Base-by-base conservation (phyloP, 2,113 vertebrate species). In the Morone saxatilis region DNA sequence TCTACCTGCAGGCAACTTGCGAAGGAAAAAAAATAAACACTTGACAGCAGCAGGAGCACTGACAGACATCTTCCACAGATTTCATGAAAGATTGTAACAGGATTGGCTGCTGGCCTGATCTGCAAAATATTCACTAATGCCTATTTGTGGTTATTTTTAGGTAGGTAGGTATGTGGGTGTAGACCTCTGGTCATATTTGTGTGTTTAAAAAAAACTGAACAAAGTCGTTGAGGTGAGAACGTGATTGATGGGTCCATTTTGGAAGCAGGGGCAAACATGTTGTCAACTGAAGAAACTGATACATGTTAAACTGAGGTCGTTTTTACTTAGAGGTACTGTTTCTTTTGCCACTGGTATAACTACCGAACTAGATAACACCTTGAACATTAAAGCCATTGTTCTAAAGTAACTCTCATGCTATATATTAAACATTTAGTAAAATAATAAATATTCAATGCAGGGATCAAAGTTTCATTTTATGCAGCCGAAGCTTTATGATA, bases 401-500 rank as follows among this genome's bases (percentile, higher is more conserved):
- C 62, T 47, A 20, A 73, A 78, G 51, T 63, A 51, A 72, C 78
- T 81, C 66, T 79, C 40, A 54, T 71, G 66, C 40, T n/a, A 16
- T 17, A 20, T 25, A 81, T 91, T 47, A 81, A 91, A 91, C 87
- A 89, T 89, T 86, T 41, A 76, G 41, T 50, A 31, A 73, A 85
- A 68, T 41, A 50, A 36, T 80, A 70, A 83, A 88, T 88, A 88
- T 91, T 89, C 68, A 86, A 72, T 14, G 43, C 69, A 56, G 59
- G 72, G 63, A 90, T 89, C 83, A 89, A 89, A 86, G 87, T 86
- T 85, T 78, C 3, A 61, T 83, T 83, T 86, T 68, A 14, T 83
- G 83, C 66, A 4, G 63, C 69, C 53, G 66, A 79, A 76, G 78
- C 85, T 76, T 17, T 65, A 68, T 16, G 40, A 76, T 78, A 85